Base-by-base conservation (phyloP, 2,797 vertebrate genomes). In the Megalops cyprinoides region DNA sequence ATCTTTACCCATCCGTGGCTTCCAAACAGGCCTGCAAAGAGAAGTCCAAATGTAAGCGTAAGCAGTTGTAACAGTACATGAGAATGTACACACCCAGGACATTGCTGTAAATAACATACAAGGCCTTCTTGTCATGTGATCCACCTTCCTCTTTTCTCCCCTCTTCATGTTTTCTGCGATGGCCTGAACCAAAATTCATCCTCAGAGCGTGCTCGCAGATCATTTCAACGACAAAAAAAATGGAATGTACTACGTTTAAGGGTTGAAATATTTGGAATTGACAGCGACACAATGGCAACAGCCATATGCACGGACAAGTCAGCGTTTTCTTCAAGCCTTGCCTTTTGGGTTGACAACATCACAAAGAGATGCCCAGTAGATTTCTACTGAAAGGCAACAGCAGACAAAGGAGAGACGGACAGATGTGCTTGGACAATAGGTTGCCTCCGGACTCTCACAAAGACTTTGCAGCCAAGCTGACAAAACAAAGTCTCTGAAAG, bases 231-330 rank as follows among this genome's bases (percentile, higher is more conserved):
- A 65, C 31, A 65, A 65, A 8, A 55, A 56, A 55, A 67, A 82
- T 85, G 89, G 91, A 92, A 92, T 92, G 91, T 92, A 90, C 76
- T 8, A 34, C 34, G 31, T 34, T 76, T 74, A 37, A 76, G 48
- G 74, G 74, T 76, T 76, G 53, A 31, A 25, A n/a, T 55, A 18
- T 56, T 55, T 56, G 75, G 20, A n/a, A 23, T 34, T 58, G 28
- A 56, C 48, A 53, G 23, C 23, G n/a, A n/a, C 44, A 51, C 73
- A 74, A 25, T 15, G 23, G 46, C 44, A 28, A 31, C 25, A 51
- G 18, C 7, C 49, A 37, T 49, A 31, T 51, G 37, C 44, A 28
- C 28, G n/a, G 44, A 15, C 25, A 25, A 28, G 73, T 48, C 49
- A 20, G n/a, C 10, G 7, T 74, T 74, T 31, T n/a, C 7, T 28